Conservation (phyloP, 92 coral and sea anemone genomes). For the Epizoanthus ramosus region DNA sequence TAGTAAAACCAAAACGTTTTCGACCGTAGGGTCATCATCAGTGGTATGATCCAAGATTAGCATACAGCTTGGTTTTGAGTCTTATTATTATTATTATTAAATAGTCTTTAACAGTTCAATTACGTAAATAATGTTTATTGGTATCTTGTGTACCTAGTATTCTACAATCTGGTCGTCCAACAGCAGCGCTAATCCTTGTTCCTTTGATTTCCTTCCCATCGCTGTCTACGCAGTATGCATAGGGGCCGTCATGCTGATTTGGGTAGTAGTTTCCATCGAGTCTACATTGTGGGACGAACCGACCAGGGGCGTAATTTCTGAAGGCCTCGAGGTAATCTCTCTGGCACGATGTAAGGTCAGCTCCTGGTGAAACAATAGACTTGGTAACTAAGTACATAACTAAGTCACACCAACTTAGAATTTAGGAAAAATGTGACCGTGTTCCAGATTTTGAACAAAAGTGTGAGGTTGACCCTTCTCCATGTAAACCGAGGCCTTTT, state of each 20-base stretch:
- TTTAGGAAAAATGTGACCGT: too few species aligned
- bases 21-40: too few species aligned
- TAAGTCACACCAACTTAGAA: too few species aligned
- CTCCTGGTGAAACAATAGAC: slow-evolving; percentile 50
- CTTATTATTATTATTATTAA: too few species aligned
- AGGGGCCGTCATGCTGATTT: slow-evolving; percentile 64
- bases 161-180: slow-evolving; percentile 79
- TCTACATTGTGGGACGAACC: slow-evolving; percentile 83
- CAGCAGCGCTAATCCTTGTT: slow-evolving; percentile 69
- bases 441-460: too few species aligned
- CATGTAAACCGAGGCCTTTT: too few species aligned
- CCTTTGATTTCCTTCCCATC: slow-evolving; percentile 80
- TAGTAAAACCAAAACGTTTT: too few species aligned
- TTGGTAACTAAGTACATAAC: too few species aligned
- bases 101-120: not conserved
- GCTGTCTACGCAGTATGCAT: slow-evolving; percentile 75
- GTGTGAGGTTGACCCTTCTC: too few species aligned
- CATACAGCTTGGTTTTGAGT: too few species aligned
- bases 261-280: slow-evolving; percentile 77
- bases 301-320: slow-evolving; percentile 65
- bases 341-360: slow-evolving; percentile 77
- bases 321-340: slow-evolving; percentile 62
- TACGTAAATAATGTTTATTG: not conserved
- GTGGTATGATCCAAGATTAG: too few species aligned
- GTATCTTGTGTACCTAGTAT: slow-evolving; percentile 45